Conservation (phyloP, 1,140 invertebrate species). For the Zaprionus kolodkinae region DNA sequence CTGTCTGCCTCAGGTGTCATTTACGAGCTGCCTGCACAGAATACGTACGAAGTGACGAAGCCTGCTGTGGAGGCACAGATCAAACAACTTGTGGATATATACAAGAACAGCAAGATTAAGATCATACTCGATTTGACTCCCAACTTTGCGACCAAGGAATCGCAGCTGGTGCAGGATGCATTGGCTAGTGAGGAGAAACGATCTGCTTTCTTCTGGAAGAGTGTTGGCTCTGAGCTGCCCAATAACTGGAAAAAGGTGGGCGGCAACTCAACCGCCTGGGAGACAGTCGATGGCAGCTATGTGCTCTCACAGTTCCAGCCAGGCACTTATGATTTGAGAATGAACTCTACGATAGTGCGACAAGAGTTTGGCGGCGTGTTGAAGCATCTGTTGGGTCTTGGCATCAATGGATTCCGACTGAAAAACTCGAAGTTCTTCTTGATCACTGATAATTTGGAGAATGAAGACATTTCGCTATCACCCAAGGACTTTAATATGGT, state of each 20-base stretch:
- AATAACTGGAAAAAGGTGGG: conserved; percentile 90
- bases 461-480: conserved; percentile 83
- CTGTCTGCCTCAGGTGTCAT: conserved; percentile 71
- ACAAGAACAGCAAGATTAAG: conserved; percentile 57
- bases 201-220: conserved; percentile 69
- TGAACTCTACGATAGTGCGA: conserved; percentile 86
- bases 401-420: conserved; percentile 90
- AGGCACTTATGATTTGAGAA: conserved; percentile 88
- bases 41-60: conserved; percentile 70
- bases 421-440: conserved; percentile 88
- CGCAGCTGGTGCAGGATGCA: conserved; percentile 78
- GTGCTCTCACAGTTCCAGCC: conserved; percentile 86
- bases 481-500: conserved; percentile 51
- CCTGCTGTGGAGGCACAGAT: conserved; percentile 67
- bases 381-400: conserved; percentile 88
- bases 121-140: conserved; percentile 85
- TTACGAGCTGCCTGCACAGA: conserved; percentile 69
- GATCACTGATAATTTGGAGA: conserved; percentile 85
- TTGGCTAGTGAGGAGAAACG: conserved; percentile 72
- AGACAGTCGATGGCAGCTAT: conserved; percentile 86
- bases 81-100: conserved; percentile 61
- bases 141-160: conserved; percentile 84
- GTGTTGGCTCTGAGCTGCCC: conserved; percentile 84
- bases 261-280: conserved; percentile 87
- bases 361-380: conserved; percentile 88